Evolutionary conservation across 2,888 invertebrate genomes (phyloP).

Genomic region (Pristionchus fissidentatus): DNA sequence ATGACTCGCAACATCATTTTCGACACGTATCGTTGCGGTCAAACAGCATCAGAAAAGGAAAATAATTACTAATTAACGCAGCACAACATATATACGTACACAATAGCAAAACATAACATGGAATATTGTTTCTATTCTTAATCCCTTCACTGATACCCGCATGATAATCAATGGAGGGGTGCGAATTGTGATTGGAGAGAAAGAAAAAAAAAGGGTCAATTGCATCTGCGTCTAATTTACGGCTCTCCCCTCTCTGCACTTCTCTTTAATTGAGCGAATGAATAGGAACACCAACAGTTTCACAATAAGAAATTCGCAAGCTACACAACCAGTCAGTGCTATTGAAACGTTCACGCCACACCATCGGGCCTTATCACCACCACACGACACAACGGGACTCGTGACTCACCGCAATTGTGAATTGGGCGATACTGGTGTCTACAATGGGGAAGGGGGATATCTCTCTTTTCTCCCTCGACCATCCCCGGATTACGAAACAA

Average conservation of each 20-base stretch:
- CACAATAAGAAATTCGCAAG: not conserved
- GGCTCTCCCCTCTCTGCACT: not conserved
- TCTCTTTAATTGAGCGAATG: not conserved
- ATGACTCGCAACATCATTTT: too few species aligned
- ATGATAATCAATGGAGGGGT: too few species aligned
- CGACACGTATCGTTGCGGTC: too few species aligned
- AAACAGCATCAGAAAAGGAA: too few species aligned
- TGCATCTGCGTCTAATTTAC: not conserved
- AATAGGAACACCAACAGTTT: not conserved
- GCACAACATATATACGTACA: too few species aligned
- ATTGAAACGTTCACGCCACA: not conserved
- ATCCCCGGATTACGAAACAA: too few species aligned
- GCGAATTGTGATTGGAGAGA: not conserved
- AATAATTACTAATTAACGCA: too few species aligned
- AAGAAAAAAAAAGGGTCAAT: not conserved
- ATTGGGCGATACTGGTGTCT: conserved; percentile 12
- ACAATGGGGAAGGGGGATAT: not conserved
- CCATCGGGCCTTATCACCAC: not conserved
- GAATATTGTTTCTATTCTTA: too few species aligned
- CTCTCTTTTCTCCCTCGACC: too few species aligned
- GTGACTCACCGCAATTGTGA: conserved; percentile 33
- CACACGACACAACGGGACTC: not conserved
- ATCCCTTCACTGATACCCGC: too few species aligned
- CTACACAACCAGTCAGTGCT: not conserved
- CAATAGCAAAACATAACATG: too few species aligned